These are phyloP conservation scores for Lampropteryx suffumata DNA, from an alignment of 2,888 invertebrate species.

Conservation along the genomic window DNA sequence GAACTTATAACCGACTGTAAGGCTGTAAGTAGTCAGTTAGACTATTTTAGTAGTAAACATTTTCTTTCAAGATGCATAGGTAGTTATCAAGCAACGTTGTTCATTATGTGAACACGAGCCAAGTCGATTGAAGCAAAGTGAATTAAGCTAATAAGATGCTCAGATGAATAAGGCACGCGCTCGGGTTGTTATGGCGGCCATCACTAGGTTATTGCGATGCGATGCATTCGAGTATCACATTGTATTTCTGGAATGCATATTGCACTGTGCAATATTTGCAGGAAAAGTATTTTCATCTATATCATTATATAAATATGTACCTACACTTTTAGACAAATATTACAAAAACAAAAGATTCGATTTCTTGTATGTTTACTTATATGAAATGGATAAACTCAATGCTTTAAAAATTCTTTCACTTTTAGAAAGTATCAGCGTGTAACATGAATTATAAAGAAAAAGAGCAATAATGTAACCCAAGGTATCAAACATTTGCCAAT, in stretches of 20 bases:
- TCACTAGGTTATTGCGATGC: conserved; percentile 54
- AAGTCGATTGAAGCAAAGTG: conserved; percentile 41
- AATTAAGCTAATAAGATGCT: conserved; percentile 50
- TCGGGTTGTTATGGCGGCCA: conserved; percentile 44
- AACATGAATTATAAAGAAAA: too few relatives aligned
- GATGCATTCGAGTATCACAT: conserved; percentile 37
- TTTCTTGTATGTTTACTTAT: too few relatives aligned
- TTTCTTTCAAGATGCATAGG: conserved; percentile 6
- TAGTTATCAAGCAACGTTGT: conserved; percentile 12
- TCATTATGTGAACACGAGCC: conserved; percentile 25
- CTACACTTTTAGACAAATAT: too few relatives aligned
- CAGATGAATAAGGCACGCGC: conserved; percentile 43
- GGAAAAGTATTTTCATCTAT: background rate
- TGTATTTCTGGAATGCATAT: conserved; percentile 51
- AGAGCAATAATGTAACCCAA: too few relatives aligned
- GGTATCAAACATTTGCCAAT: too few relatives aligned
- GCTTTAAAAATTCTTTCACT: too few relatives aligned
- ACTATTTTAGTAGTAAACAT: conserved; percentile 3
- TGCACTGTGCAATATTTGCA: conserved; percentile 8
- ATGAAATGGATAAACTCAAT: too few relatives aligned
- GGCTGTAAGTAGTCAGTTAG: conserved; percentile 7
- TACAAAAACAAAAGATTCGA: too few relatives aligned
- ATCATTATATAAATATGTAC: too few relatives aligned
- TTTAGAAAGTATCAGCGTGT: too few relatives aligned
- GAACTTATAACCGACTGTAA: too few relatives aligned